Base-by-base conservation (phyloP, 1,140 invertebrate genomes). In the Drosophila tani region DNA sequence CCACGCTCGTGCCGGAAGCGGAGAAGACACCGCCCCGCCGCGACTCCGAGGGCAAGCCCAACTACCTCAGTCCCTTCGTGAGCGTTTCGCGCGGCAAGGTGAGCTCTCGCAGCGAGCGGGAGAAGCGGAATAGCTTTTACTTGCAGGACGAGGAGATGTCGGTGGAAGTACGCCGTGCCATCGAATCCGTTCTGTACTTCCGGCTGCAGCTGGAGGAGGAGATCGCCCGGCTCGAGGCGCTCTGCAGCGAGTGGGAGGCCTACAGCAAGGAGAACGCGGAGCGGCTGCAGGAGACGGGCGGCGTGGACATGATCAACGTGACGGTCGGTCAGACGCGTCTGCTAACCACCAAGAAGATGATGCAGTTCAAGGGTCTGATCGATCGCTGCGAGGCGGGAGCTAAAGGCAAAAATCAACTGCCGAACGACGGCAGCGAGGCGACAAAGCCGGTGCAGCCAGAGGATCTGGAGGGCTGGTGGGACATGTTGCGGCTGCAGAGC, bases 391-490 rank as follows among this genome's bases (percentile, higher is more conserved):
- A 96, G 15, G 93, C 93, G 7, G 75, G 87, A 11, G 91, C 75
- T 3, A 90, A 47, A 0, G 74, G 87, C 7, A 55, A 70, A 2
- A 74, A 59, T 5, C 38, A 45, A 3, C 24, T 21, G 0, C 32
- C 51, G 0, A 63, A 66, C 51, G 88, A 92, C 63, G 91, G 90
- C 17, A 95, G 94, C 21, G 94, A 95, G 81, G 83, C 85, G 14
- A 76, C 84, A 0, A 95, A 95, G 65, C 91, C 94, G 24, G 95
- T 96, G 2, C 94, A 94, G 0, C 94, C 94, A 43, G 93, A 93
- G 47, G 96, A 97, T 93, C 92, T 97, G 0, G 95, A 96, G 91
- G 96, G 96, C 4, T 97, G 96, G 93, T 97, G 96, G 96, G 96
- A 96, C 46, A 96, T 96, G 95, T 93, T 96, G 8, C 94, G 94